A percentile compares a stretch with the other conserved stretches of the same genome.
These are phyloP conservation scores for Sphecodes monilicornis DNA, from an alignment of 2,888 invertebrate species.

Conservation along the genomic window DNA sequence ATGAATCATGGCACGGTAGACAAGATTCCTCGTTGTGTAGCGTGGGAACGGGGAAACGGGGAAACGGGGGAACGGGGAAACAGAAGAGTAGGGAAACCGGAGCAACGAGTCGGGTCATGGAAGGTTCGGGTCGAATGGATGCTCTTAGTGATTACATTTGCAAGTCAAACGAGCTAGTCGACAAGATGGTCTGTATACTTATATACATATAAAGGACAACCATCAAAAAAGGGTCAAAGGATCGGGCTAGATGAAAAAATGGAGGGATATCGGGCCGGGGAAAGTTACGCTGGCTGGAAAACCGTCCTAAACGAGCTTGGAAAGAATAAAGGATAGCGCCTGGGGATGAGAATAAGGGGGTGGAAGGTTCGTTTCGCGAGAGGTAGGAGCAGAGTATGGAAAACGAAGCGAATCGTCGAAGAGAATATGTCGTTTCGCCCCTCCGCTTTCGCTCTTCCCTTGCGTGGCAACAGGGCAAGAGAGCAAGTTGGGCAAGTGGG, in stretches of 20 bases:
- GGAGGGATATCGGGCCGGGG: slow-evolving; percentile 37
- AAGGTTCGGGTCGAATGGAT: slow-evolving; percentile 74
- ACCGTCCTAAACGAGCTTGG: slow-evolving; percentile 24
- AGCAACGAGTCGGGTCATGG: slow-evolving; percentile 64
- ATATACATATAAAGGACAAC: slow-evolving; percentile 42
- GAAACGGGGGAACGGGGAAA: background rate
- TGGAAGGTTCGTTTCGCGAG: slow-evolving; percentile 56
- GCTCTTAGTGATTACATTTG: slow-evolving; percentile 82
- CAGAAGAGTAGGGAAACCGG: slow-evolving; percentile 58
- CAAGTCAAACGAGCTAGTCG: slow-evolving; percentile 80
- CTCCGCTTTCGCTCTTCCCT: background rate
- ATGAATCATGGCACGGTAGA: slow-evolving; percentile 45
- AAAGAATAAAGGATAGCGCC: background rate
- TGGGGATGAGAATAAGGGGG: background rate
- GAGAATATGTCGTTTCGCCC: slow-evolving; percentile 62
- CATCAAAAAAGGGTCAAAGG: slow-evolving; percentile 46
- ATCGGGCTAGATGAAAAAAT: slow-evolving; percentile 24
- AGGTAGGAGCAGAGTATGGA: slow-evolving; percentile 61
- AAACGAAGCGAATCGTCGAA: slow-evolving; percentile 63
- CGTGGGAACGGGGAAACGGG: slow-evolving; percentile 15
- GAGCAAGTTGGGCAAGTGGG: background rate
- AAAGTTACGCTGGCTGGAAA: slow-evolving; percentile 18
- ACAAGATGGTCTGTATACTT: slow-evolving; percentile 69
- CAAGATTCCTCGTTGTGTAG: slow-evolving; percentile 40
- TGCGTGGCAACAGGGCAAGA: background rate